phyloP scores from a whole-genome alignment of 1,140 invertebrate species.

The Rhopalosiphum padi region DNA sequence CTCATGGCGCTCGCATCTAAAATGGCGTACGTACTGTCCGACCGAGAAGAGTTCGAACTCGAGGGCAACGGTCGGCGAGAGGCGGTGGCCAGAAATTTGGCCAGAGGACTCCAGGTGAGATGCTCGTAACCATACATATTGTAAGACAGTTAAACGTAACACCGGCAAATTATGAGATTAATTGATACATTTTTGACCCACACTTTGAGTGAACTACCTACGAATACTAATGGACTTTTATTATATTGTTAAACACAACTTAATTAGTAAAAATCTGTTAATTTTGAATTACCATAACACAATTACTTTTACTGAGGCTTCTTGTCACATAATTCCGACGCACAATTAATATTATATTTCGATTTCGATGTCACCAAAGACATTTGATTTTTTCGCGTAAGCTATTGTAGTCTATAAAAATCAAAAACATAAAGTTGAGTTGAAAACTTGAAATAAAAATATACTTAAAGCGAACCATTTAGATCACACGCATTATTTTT shows the following conservation, averaged over 20 bases:
- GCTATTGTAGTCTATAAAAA: not conserved
- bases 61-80: conserved; percentile 62
- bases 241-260: not conserved
- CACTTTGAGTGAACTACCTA: too few species aligned
- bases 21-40: conserved; percentile 68
- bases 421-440: not conserved
- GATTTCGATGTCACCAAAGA: not conserved
- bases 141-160: not conserved
- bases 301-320: not conserved
- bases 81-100: conserved; percentile 63
- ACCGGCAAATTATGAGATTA: not conserved
- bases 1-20: conserved; percentile 69
- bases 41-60: conserved; percentile 66
- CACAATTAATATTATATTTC: not conserved
- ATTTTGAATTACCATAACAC: not conserved
- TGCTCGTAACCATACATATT: conserved; percentile 61
- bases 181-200: not conserved
- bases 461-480: not conserved
- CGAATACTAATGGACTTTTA: not conserved
- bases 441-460: not conserved
- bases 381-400: not conserved
- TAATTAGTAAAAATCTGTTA: not conserved
- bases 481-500: not conserved
- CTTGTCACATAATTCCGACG: not conserved
- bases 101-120: conserved; percentile 65